Conservation (phyloP, 2,797 vertebrate genomes). For the Caiman crocodilus region DNA sequence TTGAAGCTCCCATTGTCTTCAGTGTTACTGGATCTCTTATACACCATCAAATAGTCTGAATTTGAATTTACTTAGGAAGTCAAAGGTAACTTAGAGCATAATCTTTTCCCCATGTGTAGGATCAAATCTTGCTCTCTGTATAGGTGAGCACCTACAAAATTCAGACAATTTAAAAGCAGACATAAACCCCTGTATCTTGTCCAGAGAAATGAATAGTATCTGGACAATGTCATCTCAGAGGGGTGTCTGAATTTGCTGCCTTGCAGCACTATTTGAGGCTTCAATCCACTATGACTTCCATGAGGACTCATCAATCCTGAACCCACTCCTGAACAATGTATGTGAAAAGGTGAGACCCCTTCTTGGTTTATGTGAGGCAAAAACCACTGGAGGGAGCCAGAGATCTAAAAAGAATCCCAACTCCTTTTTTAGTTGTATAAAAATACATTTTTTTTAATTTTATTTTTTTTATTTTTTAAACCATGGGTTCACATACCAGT, state of each 20-base stretch:
- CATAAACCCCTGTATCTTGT: fast-evolving
- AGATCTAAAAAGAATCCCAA: not conserved
- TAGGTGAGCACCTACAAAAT: not conserved
- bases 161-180: not conserved
- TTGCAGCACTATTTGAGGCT: not conserved
- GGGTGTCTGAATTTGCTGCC: not conserved
- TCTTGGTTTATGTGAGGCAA: not conserved
- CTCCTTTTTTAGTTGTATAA: too few species aligned
- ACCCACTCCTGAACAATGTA: fast-evolving
- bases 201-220: not conserved
- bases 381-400: constrained; percentile 55
- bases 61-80: not conserved
- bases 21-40: not conserved
- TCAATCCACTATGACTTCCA: not conserved
- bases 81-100: not conserved
- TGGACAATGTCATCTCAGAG: not conserved
- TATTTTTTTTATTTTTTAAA: too few species aligned
- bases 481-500: fast-evolving
- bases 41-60: fast-evolving
- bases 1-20: not conserved
- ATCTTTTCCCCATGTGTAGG: not conserved
- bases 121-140: not conserved
- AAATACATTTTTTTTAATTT: too few species aligned
- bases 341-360: fast-evolving
- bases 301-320: fast-evolving